Evolutionary conservation across 2,888 invertebrate species (phyloP), one percentile per base, ranked within the genome.

Genomic region (Papilio protenor): DNA sequence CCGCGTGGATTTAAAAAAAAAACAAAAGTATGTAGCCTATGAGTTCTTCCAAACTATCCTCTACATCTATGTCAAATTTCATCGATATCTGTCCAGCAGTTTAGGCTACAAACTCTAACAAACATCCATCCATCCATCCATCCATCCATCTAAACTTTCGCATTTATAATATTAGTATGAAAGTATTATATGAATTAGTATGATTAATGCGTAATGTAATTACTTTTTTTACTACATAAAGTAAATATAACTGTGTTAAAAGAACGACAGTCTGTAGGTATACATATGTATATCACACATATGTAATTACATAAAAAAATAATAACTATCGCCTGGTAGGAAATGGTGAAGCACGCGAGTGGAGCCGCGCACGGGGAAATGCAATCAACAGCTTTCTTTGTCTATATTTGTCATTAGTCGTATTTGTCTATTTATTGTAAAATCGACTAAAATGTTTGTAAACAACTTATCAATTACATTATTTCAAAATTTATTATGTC

Each of bases 341-440:
- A 66, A 66, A 66, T 66, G n/a, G n/a, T 12, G 1, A 40, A 66
- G 4, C 66, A 66, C 66, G 45, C 66, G n/a, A 66, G 40, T n/a
- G 3, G 40, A 8, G 66, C 66, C n/a, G 33, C 40, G n/a, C n/a
- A 12, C 45, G 45, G 66, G 66, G 66, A 66, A 66, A 16, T 66
- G n/a, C 1, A n/a, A 11, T 10, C 45, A 12, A 33, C 27, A 2
- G 45, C 66, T n/a, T 45, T 40, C 66, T 66, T 66, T 66, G n/a
- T 40, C 64, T 64, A 40, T 10, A 59, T 23, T 10, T 27, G 61
- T 61, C 64, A 5, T 16, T 61, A 12, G 61, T 59, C 23, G 57
- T n/a, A 18, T 40, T 16, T 16, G 12, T 61, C 6, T 12, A 16
- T 61, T 61, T 33, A 27, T 59, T 59, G 1, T 40, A 8, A 40